A percentile compares a stretch with the other conserved stretches of the same genome.
These are phyloP conservation scores for Sarcophaga bullata DNA, from an alignment of 1,140 invertebrate species.

Conservation along the genomic window DNA sequence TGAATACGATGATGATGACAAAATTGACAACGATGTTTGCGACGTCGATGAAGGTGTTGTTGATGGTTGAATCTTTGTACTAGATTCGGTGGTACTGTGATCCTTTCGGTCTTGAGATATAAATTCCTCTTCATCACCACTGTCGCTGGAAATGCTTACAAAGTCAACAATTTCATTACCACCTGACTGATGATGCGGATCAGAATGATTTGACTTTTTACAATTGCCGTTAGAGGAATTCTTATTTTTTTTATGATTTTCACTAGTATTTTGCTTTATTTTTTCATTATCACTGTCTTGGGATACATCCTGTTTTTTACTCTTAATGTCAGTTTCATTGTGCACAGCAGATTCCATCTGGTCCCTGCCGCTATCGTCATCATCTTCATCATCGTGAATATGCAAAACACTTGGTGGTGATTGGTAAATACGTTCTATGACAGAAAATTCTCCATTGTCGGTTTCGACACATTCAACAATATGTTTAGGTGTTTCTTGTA, in stretches of 20 bases:
- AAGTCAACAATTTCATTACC: conserved; percentile 33
- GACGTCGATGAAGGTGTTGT: neutral
- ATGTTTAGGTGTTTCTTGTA: conserved; percentile 64
- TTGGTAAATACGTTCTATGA: conserved; percentile 64
- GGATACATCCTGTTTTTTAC: neutral
- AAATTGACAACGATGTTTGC: neutral
- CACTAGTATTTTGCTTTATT: conserved; percentile 1
- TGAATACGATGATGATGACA: neutral
- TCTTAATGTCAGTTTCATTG: conserved; percentile 28
- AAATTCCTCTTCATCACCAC: conserved; percentile 33
- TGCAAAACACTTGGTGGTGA: conserved; percentile 63
- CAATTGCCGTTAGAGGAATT: neutral
- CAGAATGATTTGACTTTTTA: neutral
- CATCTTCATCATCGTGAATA: conserved; percentile 61
- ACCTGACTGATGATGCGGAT: neutral
- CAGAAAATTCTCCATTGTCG: conserved; percentile 63
- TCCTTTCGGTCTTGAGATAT: conserved; percentile 11
- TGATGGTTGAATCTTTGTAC: conserved; percentile 24
- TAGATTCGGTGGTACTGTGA: conserved; percentile 25
- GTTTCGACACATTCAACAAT: conserved; percentile 64
- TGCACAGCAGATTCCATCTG: neutral
- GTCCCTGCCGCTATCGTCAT: conserved; percentile 52
- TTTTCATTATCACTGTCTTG: neutral
- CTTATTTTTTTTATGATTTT: neutral
- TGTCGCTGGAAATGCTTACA: conserved; percentile 26